Evolutionary conservation across 2,888 invertebrate genomes (phyloP).

Genomic region (Diloba caeruleocephala): DNA sequence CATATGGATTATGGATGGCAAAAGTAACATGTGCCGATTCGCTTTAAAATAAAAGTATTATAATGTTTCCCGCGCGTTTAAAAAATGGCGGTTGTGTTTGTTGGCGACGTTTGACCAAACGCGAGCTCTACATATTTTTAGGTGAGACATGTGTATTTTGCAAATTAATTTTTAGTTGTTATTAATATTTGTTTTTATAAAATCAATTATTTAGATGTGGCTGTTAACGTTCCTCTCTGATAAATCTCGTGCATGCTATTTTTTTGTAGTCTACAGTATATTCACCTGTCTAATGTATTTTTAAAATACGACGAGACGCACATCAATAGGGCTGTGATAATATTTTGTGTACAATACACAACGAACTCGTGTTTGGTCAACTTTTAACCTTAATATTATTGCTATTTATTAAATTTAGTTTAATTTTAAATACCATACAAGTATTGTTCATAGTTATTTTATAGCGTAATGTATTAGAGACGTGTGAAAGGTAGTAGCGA

Average conservation of each 20-base stretch:
- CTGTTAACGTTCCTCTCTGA: constrained; percentile 29
- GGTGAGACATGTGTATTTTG: constrained; percentile 55
- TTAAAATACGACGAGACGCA: constrained; percentile 72
- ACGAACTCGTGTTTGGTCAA: constrained; percentile 74
- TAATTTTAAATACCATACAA: constrained; percentile 79
- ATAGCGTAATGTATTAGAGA: constrained; percentile 73
- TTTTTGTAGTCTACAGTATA: constrained; percentile 56
- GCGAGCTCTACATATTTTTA: constrained; percentile 64
- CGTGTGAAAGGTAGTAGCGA: constrained; percentile 65
- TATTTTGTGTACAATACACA: constrained; percentile 65
- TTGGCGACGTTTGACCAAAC: constrained; percentile 62
- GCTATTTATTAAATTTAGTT: constrained; percentile 63
- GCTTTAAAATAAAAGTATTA: constrained; percentile 33
- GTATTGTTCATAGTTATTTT: constrained; percentile 80
- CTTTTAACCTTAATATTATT: constrained; percentile 63
- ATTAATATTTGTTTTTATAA: constrained; percentile 34
- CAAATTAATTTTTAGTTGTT: constrained; percentile 41
- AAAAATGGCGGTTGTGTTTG: constrained; percentile 57
- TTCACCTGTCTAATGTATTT: constrained; percentile 61
- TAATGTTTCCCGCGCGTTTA: constrained; percentile 37
- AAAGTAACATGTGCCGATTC: constrained; percentile 4
- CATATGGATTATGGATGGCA: too few species aligned
- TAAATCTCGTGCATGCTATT: constrained; percentile 28
- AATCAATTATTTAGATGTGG: constrained; percentile 30
- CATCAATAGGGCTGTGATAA: constrained; percentile 87